These are phyloP conservation scores for Anisognathus igniventris DNA, from an alignment of 2,797 vertebrate genomes.

Conservation along the genomic window DNA sequence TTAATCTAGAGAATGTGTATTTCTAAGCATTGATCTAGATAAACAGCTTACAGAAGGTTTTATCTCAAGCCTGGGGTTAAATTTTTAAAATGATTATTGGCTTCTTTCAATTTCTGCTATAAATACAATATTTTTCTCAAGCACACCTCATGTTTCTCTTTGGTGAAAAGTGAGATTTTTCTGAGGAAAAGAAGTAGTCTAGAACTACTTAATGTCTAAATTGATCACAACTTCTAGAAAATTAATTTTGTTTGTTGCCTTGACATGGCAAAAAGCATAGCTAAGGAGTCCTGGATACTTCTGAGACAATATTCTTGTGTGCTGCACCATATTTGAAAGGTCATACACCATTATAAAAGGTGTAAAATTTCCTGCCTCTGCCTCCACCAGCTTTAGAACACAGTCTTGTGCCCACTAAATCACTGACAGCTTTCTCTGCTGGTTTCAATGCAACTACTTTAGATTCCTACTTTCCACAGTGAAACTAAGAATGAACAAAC, in stretches of 20 bases:
- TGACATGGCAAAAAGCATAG: neutral
- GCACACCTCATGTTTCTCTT: neutral
- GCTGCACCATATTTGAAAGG: neutral
- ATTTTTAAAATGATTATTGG: neutral
- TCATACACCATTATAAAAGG: neutral
- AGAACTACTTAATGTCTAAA: neutral
- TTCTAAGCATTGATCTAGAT: neutral
- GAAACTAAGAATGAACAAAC: neutral
- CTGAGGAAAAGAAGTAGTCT: neutral
- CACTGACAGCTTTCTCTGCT: neutral
- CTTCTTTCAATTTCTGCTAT: neutral
- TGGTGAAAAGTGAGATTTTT: neutral
- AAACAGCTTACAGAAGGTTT: neutral
- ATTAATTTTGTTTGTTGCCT: neutral
- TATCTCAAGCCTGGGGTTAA: neutral
- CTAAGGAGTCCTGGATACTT: neutral
- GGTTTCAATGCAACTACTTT: neutral
- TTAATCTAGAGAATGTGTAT: neutral
- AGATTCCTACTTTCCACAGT: neutral
- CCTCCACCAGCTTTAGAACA: neutral
- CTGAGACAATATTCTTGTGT: neutral
- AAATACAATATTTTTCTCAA: neutral
- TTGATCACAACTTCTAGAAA: neutral
- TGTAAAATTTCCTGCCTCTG: neutral
- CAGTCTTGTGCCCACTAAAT: neutral